Evolutionary conservation across 2,113 vertebrate species (phyloP), one percentile per base, ranked within the genome.

Genomic region (Lontra canadensis): DNA sequence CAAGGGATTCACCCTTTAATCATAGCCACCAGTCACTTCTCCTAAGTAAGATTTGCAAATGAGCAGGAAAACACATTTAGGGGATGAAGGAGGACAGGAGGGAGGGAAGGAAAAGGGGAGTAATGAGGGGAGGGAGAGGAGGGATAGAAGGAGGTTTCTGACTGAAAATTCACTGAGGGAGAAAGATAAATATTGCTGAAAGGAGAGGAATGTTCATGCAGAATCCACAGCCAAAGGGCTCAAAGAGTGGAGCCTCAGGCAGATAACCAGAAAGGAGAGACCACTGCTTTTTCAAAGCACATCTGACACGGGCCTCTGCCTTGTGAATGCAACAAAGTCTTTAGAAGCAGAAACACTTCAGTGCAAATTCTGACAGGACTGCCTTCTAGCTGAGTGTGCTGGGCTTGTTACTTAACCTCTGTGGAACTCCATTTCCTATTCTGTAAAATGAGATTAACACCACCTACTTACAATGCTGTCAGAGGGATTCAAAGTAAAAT

Each of bases 51-150:
- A 83, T 55, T 93, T 92, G 0, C 0, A 96, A 65, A 95, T 92
- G 84, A 85, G 95, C 69, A 93, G 92, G 83, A 95, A 71, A 92
- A 83, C 21, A 90, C 95, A 96, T 98, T 98, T 96, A 94, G 85
- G 94, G 83, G 42, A 69, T 89, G 9, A 49, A 87, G 57, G 78
- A 94, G 36, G 14, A 96, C 67, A 92, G 89, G n/a, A 52, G 15
- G 86, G 26, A 74, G 20, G 73, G 44, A 13, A 67, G 3, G 80
- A n/a, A 84, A 11, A 63, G 86, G 39, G 49, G 42, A 95, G 93
- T 91, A 78, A 26, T 82, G 17, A 0, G 2, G 87, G 49, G 74
- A 86, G 26, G 20, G 12, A 88, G 57, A 88, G 76, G 39, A 7
- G 86, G 36, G 47, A 31, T 78, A 63, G 21, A 71, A 95, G 96